These are phyloP conservation scores for Rhopilema esculentum DNA, from an alignment of 30 jellyfish, hydroid and myxozoan species.

Conservation along the genomic window DNA sequence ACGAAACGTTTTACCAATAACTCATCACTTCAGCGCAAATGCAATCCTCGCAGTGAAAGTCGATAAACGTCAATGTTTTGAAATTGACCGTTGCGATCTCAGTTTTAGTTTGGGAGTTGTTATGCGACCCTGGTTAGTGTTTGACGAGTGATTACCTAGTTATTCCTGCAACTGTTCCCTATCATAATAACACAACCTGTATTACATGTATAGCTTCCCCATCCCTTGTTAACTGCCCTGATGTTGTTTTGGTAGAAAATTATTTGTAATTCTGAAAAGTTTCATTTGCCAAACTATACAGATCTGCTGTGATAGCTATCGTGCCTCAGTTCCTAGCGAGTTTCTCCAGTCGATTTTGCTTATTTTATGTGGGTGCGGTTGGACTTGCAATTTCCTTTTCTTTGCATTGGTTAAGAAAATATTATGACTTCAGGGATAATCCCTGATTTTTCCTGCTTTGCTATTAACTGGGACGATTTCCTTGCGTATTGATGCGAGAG, in stretches of 20 bases:
- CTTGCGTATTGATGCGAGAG: neutral
- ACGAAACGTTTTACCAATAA: neutral
- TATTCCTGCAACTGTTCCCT: too few relatives aligned
- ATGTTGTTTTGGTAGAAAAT: neutral
- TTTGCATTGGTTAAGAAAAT: slow-evolving; percentile 8
- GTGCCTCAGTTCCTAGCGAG: neutral
- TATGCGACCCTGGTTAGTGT: too few relatives aligned
- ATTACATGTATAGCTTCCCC: too few relatives aligned
- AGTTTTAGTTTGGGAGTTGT: too few relatives aligned
- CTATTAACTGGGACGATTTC: neutral
- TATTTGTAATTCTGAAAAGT: neutral
- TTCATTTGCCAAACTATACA: neutral
- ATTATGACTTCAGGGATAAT: neutral
- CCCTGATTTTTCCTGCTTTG: neutral
- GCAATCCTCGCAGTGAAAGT: neutral
- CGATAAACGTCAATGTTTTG: neutral
- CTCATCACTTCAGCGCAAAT: neutral
- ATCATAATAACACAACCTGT: too few relatives aligned
- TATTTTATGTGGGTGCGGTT: slow-evolving; percentile 26
- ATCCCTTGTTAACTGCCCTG: neutral
- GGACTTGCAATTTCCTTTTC: slow-evolving; percentile 46
- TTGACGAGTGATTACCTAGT: too few relatives aligned
- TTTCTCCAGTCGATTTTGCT: neutral
- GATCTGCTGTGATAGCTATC: neutral
- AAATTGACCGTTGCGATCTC: neutral